Base-by-base conservation (phyloP, 2,888 invertebrate species). In the Calliphora vomitoria region DNA sequence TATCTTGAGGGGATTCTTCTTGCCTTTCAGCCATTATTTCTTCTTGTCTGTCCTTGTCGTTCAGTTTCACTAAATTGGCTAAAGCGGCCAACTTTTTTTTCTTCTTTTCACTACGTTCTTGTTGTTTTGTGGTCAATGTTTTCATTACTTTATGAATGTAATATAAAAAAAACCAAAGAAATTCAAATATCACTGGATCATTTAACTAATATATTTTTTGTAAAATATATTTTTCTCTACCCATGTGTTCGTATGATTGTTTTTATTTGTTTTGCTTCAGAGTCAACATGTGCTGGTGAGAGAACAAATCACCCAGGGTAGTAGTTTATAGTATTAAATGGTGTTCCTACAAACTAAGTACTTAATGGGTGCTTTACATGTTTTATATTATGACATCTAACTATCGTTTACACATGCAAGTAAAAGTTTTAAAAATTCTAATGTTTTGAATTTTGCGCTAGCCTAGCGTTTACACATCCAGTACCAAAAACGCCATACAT, bases 1-100 rank as follows among this genome's bases (percentile, higher is more conserved):
- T 18, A 55, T 38, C n/a, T 18, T 35, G 20, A 10, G 0, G 18
- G 31, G 15, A n/a, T 38, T 44, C 50, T 50, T 38, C 74, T 35
- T 74, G 79, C 35, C 44, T 58, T 8, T 78, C 91, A 8, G 88
- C 92, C 78, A 90, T 89, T 50, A 86, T 86, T 35, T 55, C 35
- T 31, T 82, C 82, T 38, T 90, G 25, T 88, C 95, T 94, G 90
- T 96, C 95, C 88, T 94, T 94, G 90, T 95, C 95, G 91, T 96
- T 96, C 78, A 96, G 93, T 92, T 95, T 95, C 53, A 95, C 94
- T 72, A 96, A 93, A 91, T 95, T 95, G 11, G 95, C 93, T 86
- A 95, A 93, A 1, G 96, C 96, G 6, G 95, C 94, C 91, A 96
- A 94, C 93, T 96, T 96, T 91, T 95, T 95, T 91, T 95, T 95